These are phyloP conservation scores for Amblyjoppa proteus DNA, from an alignment of 2,888 invertebrate species.

Conservation along the genomic window DNA sequence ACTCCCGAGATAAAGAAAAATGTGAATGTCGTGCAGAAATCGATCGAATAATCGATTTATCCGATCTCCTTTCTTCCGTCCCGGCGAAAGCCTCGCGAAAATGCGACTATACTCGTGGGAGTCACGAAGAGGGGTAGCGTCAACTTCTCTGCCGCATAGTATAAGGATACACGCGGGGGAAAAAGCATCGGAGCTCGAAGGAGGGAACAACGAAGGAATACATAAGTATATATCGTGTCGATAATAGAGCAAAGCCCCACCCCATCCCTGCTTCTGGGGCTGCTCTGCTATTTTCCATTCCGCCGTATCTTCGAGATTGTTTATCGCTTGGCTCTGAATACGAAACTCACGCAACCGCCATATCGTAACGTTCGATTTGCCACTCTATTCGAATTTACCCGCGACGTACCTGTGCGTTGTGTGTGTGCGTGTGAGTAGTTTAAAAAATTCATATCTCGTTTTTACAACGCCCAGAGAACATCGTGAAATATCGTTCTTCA, in stretches of 20 bases:
- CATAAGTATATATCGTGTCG: constrained; percentile 15
- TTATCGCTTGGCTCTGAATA: constrained; percentile 35
- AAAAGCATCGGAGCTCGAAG: constrained; percentile 12
- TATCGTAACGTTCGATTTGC: constrained; percentile 21
- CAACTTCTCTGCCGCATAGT: not conserved
- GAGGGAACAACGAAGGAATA: constrained; percentile 10
- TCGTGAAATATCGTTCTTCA: constrained; percentile 34
- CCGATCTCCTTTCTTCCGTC: not conserved
- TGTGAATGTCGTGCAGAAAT: not conserved
- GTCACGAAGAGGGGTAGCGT: not conserved
- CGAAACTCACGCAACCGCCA: constrained; percentile 23
- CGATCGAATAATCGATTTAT: constrained; percentile 21
- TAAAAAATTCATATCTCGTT: constrained; percentile 48
- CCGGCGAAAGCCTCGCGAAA: not conserved
- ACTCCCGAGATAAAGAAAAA: constrained; percentile 8
- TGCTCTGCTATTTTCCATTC: constrained; percentile 18
- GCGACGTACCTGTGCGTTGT: not conserved
- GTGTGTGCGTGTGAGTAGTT: not conserved
- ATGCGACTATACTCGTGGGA: constrained; percentile 12
- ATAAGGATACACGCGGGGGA: not conserved
- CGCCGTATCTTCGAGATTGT: constrained; percentile 38
- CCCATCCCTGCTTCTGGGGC: not conserved
- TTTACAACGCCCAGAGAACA: constrained; percentile 28
- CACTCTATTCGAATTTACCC: not conserved
- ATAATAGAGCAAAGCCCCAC: constrained; percentile 10